phyloP scores from a whole-genome alignment of 2,113 vertebrate genomes.

The Cheilinus undulatus region DNA sequence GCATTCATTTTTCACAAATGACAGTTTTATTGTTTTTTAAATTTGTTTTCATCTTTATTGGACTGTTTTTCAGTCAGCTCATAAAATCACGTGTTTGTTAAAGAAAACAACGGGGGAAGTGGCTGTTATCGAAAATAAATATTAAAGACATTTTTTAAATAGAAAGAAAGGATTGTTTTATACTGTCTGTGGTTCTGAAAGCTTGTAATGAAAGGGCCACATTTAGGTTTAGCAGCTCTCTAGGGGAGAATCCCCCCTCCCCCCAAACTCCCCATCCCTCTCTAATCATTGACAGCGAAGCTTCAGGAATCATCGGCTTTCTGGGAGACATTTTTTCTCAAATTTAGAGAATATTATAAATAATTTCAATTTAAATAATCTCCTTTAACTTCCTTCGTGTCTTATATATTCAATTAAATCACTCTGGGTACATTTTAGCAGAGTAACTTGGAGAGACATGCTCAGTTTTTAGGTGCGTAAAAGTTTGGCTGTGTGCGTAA shows the following conservation, averaged over 20 bases:
- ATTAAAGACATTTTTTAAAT: neutral
- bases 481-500: neutral
- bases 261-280: neutral
- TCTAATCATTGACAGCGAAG: neutral
- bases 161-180: neutral
- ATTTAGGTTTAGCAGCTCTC: slow-evolving; percentile 31
- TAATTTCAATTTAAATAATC: too few relatives aligned
- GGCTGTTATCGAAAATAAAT: neutral
- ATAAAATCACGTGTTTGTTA: neutral
- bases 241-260: neutral
- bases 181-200: slow-evolving; percentile 17
- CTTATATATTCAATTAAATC: neutral
- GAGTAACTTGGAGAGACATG: neutral
- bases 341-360: too few relatives aligned
- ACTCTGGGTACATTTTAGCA: neutral
- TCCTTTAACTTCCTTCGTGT: too few relatives aligned
- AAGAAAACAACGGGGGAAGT: neutral
- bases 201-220: slow-evolving; percentile 11
- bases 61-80: too few relatives aligned
- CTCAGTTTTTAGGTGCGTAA: neutral
- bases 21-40: neutral
- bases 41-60: neutral
- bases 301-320: neutral
- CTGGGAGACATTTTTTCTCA: neutral
- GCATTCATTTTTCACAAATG: neutral